Percentiles rank a stretch among this genome's conserved stretches.
Evolutionary conservation across 2,797 vertebrate species (phyloP).

Genomic region (Thaleichthys pacificus): DNA sequence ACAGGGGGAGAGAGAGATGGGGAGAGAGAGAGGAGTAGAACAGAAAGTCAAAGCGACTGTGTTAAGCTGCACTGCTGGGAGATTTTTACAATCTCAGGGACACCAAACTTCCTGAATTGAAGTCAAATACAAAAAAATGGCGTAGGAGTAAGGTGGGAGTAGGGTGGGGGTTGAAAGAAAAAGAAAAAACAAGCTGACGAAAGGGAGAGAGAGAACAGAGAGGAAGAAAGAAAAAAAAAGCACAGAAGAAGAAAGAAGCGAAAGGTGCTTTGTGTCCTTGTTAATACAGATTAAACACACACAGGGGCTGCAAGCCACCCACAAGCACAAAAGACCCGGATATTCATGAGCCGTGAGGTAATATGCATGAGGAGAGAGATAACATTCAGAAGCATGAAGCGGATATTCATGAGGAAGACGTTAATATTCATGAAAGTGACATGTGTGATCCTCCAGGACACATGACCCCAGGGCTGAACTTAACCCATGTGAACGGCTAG

Average conservation of each 20-base stretch:
- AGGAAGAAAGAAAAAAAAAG: neutral
- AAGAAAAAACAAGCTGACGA: neutral
- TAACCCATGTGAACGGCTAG: neutral
- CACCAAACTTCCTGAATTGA: neutral
- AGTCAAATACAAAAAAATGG: neutral
- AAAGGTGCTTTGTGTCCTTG: neutral
- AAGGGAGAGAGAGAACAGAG: neutral
- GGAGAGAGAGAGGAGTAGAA: neutral
- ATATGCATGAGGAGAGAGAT: conserved; percentile 33
- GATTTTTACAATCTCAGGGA: too few species aligned
- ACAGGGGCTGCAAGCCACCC: conserved; percentile 16
- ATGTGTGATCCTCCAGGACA: conserved; percentile 14
- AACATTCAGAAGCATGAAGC: conserved; percentile 26
- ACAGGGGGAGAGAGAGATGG: neutral
- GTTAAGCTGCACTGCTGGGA: too few species aligned
- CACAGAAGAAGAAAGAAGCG: neutral
- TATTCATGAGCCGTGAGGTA: conserved; percentile 24
- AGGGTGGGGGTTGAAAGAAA: neutral
- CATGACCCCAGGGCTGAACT: neutral
- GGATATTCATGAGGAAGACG: conserved; percentile 9
- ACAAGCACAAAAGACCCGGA: conserved; percentile 13
- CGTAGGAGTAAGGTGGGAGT: neutral
- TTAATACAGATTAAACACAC: neutral
- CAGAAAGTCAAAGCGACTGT: neutral
- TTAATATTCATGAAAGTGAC: conserved; percentile 30